Evolutionary conservation across 2,888 invertebrate species (phyloP).

Genomic region (Temnothorax ravouxi): DNA sequence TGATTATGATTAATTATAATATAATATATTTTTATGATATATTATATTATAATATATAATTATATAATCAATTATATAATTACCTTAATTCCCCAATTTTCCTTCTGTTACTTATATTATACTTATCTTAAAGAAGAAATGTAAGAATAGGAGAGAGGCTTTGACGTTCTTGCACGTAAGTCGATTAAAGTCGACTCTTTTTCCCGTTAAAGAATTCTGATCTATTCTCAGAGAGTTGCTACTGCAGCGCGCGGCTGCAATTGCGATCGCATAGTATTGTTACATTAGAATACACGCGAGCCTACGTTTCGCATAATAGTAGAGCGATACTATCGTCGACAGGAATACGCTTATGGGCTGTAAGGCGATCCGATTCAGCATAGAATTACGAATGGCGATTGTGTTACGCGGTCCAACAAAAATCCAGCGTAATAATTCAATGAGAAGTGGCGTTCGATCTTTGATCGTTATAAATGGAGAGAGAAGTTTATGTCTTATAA

Average conservation of each 20-base stretch:
- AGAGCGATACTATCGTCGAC: neutral
- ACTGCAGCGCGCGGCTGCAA: neutral
- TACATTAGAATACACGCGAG: slow-evolving; percentile 16
- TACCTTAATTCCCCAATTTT: neutral
- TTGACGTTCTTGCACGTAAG: neutral
- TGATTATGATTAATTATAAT: too few relatives aligned
- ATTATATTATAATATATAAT: too few relatives aligned
- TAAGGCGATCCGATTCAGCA: slow-evolving; percentile 12
- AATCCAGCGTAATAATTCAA: neutral
- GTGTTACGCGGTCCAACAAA: neutral
- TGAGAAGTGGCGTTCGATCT: neutral
- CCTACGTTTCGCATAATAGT: neutral
- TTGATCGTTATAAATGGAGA: neutral
- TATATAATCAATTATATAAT: neutral
- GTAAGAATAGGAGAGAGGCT: neutral
- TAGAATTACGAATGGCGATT: slow-evolving; percentile 28
- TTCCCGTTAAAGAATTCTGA: neutral
- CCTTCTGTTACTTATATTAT: neutral
- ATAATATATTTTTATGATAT: too few relatives aligned
- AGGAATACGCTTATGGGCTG: neutral
- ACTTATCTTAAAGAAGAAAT: neutral
- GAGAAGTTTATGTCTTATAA: neutral
- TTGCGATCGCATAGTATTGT: neutral
- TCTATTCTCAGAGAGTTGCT: neutral
- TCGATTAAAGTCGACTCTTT: neutral